phyloP scores from a whole-genome alignment of 2,888 invertebrate genomes.

The Eilema depressum region DNA sequence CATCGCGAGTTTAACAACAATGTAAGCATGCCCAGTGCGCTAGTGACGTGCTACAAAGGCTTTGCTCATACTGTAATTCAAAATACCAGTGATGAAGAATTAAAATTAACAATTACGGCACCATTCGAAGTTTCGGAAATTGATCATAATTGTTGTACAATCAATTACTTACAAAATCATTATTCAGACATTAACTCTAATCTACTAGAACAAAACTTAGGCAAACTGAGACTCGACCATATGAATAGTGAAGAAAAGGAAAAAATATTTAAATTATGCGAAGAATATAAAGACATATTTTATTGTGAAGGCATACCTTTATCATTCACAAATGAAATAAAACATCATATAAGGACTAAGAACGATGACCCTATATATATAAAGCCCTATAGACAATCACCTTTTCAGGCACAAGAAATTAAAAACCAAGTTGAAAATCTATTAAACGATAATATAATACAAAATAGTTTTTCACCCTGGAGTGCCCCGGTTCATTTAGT shows the following conservation, averaged over 20 bases:
- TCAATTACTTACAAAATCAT: not conserved
- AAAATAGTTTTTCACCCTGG: conserved; percentile 57
- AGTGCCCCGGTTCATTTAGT: conserved; percentile 57
- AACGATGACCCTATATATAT: conserved; percentile 16
- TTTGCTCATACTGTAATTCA: conserved; percentile 4
- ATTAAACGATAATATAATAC: conserved; percentile 46
- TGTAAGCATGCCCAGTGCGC: not conserved
- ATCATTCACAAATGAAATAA: conserved; percentile 28
- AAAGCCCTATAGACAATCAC: conserved; percentile 17
- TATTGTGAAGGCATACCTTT: conserved; percentile 51
- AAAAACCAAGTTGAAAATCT: conserved; percentile 45
- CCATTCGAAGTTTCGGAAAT: not conserved
- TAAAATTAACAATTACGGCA: not conserved
- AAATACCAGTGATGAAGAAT: not conserved
- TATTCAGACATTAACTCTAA: not conserved
- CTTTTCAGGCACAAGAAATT: too few species aligned
- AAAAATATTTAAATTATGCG: conserved; percentile 39
- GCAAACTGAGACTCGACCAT: conserved; percentile 36
- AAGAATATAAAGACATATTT: conserved; percentile 56
- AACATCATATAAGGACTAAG: conserved; percentile 13
- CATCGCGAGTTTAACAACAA: too few species aligned
- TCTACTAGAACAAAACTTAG: not conserved
- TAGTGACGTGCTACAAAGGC: not conserved
- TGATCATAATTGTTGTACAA: not conserved
- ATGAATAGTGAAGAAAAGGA: conserved; percentile 53